Percentiles rank a stretch among this genome's conserved stretches.
phyloP scores from a whole-genome alignment of 2,888 invertebrate genomes.

The Cordilura impudica region DNA sequence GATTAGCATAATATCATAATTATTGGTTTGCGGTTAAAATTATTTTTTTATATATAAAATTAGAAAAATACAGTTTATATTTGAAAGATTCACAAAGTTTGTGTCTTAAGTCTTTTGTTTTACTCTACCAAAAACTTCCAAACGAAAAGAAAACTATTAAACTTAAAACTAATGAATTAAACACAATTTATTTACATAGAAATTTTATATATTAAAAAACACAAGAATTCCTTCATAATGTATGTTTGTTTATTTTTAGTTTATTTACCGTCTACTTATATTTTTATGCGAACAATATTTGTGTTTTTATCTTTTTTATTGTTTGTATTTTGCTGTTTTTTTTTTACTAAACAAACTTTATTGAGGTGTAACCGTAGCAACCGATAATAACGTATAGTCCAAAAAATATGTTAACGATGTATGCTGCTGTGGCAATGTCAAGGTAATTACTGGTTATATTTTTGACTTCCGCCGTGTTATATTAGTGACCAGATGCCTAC shows the following conservation, averaged over 20 bases:
- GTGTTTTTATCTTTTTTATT: not conserved
- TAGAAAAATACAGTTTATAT: not conserved
- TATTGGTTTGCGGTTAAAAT: not conserved
- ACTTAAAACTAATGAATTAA: not conserved
- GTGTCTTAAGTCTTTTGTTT: slow-evolving; percentile 34
- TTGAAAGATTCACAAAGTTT: slow-evolving; percentile 1
- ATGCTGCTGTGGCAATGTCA: slow-evolving; percentile 51
- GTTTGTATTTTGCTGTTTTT: not conserved
- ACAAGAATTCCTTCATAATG: not conserved
- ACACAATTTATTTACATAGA: slow-evolving; percentile 4
- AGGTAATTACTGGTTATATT: slow-evolving; percentile 14
- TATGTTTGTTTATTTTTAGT: not conserved
- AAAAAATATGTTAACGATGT: not conserved
- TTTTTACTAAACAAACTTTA: slow-evolving; percentile 7
- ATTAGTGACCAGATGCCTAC: not conserved
- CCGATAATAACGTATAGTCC: slow-evolving; percentile 3
- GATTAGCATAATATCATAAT: slow-evolving; percentile 39
- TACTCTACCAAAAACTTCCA: not conserved
- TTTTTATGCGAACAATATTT: not conserved
- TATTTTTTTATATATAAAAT: not conserved
- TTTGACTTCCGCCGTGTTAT: slow-evolving; percentile 38
- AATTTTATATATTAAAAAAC: not conserved
- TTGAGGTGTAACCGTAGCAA: slow-evolving; percentile 33
- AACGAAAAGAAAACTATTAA: not conserved
- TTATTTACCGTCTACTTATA: not conserved